These are phyloP conservation scores for Rhinoraja longicauda DNA, from an alignment of 2,797 vertebrate species.

Conservation along the genomic window DNA sequence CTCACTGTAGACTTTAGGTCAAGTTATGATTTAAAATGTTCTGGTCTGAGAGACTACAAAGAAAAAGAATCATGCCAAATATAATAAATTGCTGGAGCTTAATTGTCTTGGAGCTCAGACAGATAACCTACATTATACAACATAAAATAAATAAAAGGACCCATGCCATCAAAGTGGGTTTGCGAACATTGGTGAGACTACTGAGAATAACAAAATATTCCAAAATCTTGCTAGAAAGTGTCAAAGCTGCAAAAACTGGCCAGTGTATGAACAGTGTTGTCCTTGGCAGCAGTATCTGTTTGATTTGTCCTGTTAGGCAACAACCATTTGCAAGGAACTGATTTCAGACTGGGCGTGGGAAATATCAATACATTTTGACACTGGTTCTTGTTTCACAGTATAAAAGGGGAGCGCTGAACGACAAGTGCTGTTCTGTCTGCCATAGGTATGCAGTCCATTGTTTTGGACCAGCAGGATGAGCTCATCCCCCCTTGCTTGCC, in stretches of 20 bases:
- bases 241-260: constrained; percentile 25
- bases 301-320: constrained; percentile 31
- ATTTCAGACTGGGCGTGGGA: constrained; percentile 33
- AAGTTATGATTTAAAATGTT: neutral
- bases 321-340: constrained; percentile 28
- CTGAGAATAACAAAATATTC: constrained; percentile 20
- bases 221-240: constrained; percentile 12
- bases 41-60: neutral
- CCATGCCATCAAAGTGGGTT: neutral
- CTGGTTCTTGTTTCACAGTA: constrained; percentile 30
- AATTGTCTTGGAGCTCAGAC: neutral
- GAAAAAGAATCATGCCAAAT: neutral
- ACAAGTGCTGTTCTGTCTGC: constrained; percentile 34
- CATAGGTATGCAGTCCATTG: constrained; percentile 27
- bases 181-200: neutral
- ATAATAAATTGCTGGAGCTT: neutral
- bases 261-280: constrained; percentile 13
- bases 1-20: neutral
- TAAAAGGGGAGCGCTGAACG: constrained; percentile 27
- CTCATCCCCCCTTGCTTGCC: constrained; percentile 19
- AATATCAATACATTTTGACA: constrained; percentile 37
- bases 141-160: neutral
- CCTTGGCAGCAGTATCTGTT: constrained; percentile 38
- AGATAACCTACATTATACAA: neutral
- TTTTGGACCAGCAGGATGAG: constrained; percentile 29